Evolutionary conservation across 1,140 invertebrate genomes (phyloP).

Genomic region (Choristoneura fumiferana): DNA sequence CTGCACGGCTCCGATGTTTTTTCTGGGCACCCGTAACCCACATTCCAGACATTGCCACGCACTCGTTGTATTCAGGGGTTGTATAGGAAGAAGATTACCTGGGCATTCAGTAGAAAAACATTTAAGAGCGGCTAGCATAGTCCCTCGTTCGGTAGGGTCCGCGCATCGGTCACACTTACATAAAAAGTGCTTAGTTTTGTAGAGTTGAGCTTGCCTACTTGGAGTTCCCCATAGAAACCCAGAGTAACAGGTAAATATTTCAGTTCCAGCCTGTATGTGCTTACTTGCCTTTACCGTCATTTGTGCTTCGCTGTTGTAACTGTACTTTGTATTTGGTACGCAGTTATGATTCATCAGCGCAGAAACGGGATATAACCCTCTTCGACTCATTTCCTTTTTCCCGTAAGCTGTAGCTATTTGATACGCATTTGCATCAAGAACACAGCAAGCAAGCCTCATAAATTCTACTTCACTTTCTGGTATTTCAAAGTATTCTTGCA

Average conservation of each 20-base stretch:
- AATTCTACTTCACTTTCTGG: slow-evolving; percentile 80
- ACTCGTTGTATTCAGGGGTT: slow-evolving; percentile 60
- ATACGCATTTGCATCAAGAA: slow-evolving; percentile 87
- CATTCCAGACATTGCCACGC: slow-evolving; percentile 78
- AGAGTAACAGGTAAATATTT: slow-evolving; percentile 87
- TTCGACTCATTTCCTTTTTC: slow-evolving; percentile 77
- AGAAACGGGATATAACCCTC: slow-evolving; percentile 86
- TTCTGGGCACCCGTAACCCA: slow-evolving; percentile 51
- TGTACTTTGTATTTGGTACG: slow-evolving; percentile 85
- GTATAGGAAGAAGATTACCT: slow-evolving; percentile 67
- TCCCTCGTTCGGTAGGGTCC: slow-evolving; percentile 82
- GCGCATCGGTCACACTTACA: slow-evolving; percentile 85
- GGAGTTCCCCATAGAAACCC: slow-evolving; percentile 86
- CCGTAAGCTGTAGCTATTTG: slow-evolving; percentile 79
- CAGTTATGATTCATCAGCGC: slow-evolving; percentile 88
- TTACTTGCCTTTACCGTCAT: slow-evolving; percentile 83
- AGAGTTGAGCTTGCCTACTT: slow-evolving; percentile 82
- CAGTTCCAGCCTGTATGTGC: slow-evolving; percentile 81
- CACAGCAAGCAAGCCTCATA: slow-evolving; percentile 80
- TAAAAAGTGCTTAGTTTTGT: slow-evolving; percentile 86
- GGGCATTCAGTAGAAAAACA: slow-evolving; percentile 72
- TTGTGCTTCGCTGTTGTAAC: slow-evolving; percentile 79
- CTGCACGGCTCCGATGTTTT: slow-evolving; percentile 68
- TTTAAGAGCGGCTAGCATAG: slow-evolving; percentile 72
- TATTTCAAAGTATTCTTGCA: slow-evolving; percentile 80